A percentile compares a stretch with the other conserved stretches of the same genome.
These are phyloP conservation scores for Aplodontia rufa DNA, from an alignment of 2,113 vertebrate species.

Conservation along the genomic window DNA sequence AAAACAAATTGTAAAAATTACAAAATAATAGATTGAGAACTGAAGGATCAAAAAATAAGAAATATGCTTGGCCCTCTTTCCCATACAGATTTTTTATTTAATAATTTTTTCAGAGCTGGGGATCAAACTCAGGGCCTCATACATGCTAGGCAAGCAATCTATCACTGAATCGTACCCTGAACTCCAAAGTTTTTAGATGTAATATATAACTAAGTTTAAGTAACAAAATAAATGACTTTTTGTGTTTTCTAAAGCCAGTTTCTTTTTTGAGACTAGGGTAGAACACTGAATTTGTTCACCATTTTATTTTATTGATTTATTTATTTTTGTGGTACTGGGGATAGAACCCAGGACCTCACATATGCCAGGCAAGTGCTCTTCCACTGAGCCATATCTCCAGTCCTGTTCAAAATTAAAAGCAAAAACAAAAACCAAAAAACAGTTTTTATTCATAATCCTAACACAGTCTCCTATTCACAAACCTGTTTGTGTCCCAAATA, in stretches of 20 bases:
- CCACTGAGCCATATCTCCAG: too few relatives aligned
- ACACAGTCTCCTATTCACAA: slow-evolving; percentile 55
- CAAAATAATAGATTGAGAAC: slow-evolving; percentile 50
- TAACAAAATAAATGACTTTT: slow-evolving; percentile 25
- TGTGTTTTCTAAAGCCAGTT: background rate
- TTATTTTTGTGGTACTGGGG: too few relatives aligned
- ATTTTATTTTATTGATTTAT: background rate
- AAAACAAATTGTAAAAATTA: slow-evolving; percentile 45
- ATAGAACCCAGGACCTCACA: too few relatives aligned
- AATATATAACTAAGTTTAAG: slow-evolving; percentile 16
- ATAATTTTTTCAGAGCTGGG: background rate
- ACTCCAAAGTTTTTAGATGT: background rate
- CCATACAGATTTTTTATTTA: background rate
- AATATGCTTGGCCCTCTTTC: slow-evolving; percentile 20
- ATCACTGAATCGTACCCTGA: background rate
- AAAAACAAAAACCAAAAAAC: slow-evolving; percentile 30
- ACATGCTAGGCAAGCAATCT: background rate
- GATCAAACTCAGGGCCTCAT: background rate
- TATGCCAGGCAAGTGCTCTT: too few relatives aligned
- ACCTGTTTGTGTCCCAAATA: slow-evolving; percentile 99
- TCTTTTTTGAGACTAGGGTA: slow-evolving; percentile 27
- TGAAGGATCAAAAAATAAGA: slow-evolving; percentile 15
- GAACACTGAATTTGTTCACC: slow-evolving; percentile 14
- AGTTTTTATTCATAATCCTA: slow-evolving; percentile 54
- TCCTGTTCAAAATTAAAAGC: too few relatives aligned